phyloP scores from a whole-genome alignment of 2,113 vertebrate species.

The Menidia beryllina region DNA sequence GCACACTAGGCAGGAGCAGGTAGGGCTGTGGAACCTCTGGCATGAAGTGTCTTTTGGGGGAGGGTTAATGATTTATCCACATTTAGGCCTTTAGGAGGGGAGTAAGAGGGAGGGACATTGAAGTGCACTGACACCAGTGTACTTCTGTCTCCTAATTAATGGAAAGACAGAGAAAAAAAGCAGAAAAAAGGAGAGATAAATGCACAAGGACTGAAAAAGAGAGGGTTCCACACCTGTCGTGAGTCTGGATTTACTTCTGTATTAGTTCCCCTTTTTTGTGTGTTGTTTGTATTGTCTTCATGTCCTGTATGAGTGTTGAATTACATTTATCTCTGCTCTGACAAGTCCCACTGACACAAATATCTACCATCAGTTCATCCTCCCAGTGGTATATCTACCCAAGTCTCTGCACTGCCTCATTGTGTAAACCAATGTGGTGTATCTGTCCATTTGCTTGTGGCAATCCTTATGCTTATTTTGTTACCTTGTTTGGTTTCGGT shows the following conservation, averaged over 20 bases:
- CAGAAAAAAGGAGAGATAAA: constrained; percentile 10
- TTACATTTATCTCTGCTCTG: too few relatives aligned
- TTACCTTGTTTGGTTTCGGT: too few relatives aligned
- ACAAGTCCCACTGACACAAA: too few relatives aligned
- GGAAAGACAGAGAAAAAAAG: constrained; percentile 21
- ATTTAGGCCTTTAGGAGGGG: constrained; percentile 24
- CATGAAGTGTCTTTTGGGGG: constrained; percentile 42
- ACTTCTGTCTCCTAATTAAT: constrained; percentile 76
- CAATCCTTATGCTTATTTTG: too few relatives aligned
- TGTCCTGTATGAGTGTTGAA: too few relatives aligned
- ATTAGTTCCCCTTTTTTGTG: too few relatives aligned
- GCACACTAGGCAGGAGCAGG: constrained; percentile 69
- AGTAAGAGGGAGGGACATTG: constrained; percentile 55
- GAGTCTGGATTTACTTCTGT: background rate
- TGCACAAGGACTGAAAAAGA: constrained; percentile 2
- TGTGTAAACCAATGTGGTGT: too few relatives aligned
- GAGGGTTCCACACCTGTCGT: background rate
- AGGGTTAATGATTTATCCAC: constrained; percentile 71
- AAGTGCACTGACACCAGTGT: constrained; percentile 71
- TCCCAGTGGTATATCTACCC: too few relatives aligned
- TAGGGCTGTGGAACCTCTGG: constrained; percentile 62
- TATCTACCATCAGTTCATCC: too few relatives aligned
- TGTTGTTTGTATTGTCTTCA: too few relatives aligned
- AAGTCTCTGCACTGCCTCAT: too few relatives aligned
- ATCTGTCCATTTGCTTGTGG: too few relatives aligned